Evolutionary conservation across 1,140 invertebrate species (phyloP), one percentile per base, ranked within the genome.

Genomic region (Adoxophyes honmai): DNA sequence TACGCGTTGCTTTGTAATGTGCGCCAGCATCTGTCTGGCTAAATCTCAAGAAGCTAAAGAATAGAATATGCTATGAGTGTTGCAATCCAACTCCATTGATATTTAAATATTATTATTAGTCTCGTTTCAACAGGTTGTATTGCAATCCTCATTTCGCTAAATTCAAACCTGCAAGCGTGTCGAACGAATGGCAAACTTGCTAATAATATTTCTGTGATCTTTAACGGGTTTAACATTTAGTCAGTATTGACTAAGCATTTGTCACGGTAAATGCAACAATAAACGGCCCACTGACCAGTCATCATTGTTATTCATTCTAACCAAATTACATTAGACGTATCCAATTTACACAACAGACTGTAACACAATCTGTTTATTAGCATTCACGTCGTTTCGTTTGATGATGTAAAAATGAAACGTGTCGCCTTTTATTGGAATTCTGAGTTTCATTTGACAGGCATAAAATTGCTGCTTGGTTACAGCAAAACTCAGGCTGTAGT

Each of bases 231-330:
- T 21, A 28, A 15, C 39, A 44, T 44, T 44, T 44, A 44, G 39
- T 28, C 18, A 44, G 15, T 28, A 44, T 44, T 44, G 39, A 44
- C 39, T 16, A 44, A 44, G 18, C 39, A 44, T 44, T 21, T 4
- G 16, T 21, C 18, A 28, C 39, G 18, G 16, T 11, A 21, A 4
- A 16, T 14, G 39, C n/a, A 44, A 44, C 39, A 44, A 44, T 44
- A 28, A 44, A 21, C 21, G 21, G 21, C 18, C 39, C 10, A 9
- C 39, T 44, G 18, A 11, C n/a, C n/a, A 36, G 1, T 10, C 34
- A 36, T 9, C 34, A 28, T 28, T 28, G 34, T 36, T 36, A 9
- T 9, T 10, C n/a, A 36, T 36, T 36, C 34, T 36, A 36, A 9
- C 3, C 39, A 44, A 21, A 13, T 44, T 11, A 39, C 11, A 18